A percentile compares a stretch with the other conserved stretches of the same genome.
These are phyloP conservation scores for Mercenaria mercenaria DNA, from an alignment of 1,140 invertebrate species.

Conservation along the genomic window DNA sequence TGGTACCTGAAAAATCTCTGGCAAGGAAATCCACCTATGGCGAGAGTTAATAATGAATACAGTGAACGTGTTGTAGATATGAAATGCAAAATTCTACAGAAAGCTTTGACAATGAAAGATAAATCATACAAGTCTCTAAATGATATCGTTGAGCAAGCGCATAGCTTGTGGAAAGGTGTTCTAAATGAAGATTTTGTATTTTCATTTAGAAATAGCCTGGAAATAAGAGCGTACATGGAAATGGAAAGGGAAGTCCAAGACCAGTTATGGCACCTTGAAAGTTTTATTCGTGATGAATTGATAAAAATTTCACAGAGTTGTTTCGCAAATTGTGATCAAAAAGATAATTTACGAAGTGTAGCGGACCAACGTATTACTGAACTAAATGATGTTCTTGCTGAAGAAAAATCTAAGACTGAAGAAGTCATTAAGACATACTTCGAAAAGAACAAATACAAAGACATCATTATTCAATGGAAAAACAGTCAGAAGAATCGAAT, in stretches of 20 bases:
- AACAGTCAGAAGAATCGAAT: too few relatives aligned
- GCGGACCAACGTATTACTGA: neutral
- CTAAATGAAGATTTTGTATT: constrained; percentile 2
- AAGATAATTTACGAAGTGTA: neutral
- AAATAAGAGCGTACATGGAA: neutral
- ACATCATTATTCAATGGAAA: constrained; percentile 18
- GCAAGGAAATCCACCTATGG: constrained; percentile 16
- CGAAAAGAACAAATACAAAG: neutral
- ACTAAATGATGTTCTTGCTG: neutral
- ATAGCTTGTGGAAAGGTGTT: constrained; percentile 11
- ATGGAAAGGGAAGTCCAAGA: neutral
- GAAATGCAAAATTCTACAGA: neutral
- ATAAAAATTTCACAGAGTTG: neutral
- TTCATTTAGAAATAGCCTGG: neutral
- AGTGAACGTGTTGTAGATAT: neutral
- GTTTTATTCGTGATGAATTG: neutral
- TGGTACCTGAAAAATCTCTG: constrained; percentile 1
- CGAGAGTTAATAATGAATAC: neutral
- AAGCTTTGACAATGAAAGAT: neutral
- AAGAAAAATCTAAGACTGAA: neutral
- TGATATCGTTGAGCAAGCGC: neutral
- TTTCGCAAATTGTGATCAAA: neutral
- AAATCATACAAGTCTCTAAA: neutral
- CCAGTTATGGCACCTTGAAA: neutral
- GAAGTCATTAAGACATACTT: neutral